Evolutionary conservation across 1,140 invertebrate genomes (phyloP), one percentile per base, ranked within the genome.

Genomic region (Bombus difficillimus): DNA sequence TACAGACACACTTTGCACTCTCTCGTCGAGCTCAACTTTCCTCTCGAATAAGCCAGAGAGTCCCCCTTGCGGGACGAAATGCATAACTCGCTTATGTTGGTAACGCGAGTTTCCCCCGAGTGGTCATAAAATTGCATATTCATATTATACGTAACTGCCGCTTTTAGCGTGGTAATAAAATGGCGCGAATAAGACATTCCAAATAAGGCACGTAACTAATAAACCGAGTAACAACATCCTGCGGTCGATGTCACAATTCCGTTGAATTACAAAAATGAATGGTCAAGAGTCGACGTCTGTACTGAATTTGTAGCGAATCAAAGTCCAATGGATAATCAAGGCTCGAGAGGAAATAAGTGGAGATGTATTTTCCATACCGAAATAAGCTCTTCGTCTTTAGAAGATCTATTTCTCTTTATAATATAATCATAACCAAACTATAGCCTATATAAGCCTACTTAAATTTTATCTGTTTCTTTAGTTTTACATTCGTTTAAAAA

Each of bases 41-140:
- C 88, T 83, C 47, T 62, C 82, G 86, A 90, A 90, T 85, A 90
- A 90, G 86, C 81, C 43, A 34, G 68, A 37, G 75, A 80, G 78
- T 59, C 73, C 43, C 37, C 78, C 80, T 64, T 47, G 53, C 37
- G 88, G 88, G 88, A 83, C 81, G 81, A 88, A 88, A 81, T 82
- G 82, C 88, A 77, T 90, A 90, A 90, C 88, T 88, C 75, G 82
- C 72, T 71, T 85, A 87, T 86, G 53, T 80, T 85, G 15, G 83
- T 82, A 53, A 82, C 83, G 89, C 71, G 86, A 83, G 79, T 90
- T 88, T 88, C 76, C 88, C 79, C 71, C 71, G 83, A 90, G 89
- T 87, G 88, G 88, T 90, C 88, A 88, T 90, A 90, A 90, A 90
- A 90, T 90, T 90, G 89, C 89, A 90, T 90, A 90, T 90, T 90